Evolutionary conservation across 2,888 invertebrate species (phyloP), one percentile per base, ranked within the genome.

Genomic region (Idaea aversata): DNA sequence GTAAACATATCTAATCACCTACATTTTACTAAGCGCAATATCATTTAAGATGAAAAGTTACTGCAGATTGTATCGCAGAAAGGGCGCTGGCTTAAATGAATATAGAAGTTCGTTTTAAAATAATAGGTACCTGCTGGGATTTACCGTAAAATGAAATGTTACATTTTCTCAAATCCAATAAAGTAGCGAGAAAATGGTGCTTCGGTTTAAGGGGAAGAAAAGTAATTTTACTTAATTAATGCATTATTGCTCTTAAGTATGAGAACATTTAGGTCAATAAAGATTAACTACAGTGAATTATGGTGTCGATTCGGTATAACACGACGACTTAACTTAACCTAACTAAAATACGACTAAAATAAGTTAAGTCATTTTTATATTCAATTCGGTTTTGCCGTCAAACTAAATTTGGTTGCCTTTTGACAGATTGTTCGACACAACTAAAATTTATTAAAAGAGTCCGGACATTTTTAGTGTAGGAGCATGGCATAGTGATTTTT

Each of bases 31-130:
- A 59, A 59, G 25, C 59, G 34, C 59, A 59, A 59, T 59, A 59
- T 59, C 6, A 59, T 59, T 59, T 59, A 74, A 76, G 72, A 83
- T 86, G 86, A 80, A 82, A 83, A 86, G 80, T 83, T 85, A 87
- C 82, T 86, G 83, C 86, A 85, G 83, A 86, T 86, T 84, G 82
- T 81, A 85, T 80, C 76, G 77, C 74, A 76, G 76, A 77, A 80
- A 81, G 77, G 74, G 70, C 67, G 71, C 66, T 70, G 71, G 69
- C 70, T 74, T 74, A 72, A 77, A 77, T 76, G 73, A 72, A 70
- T 71, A 72, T 68, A 66, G 67, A 16, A 68, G 66, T 67, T 63
- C 67, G 62, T 64, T 71, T 70, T 71, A 68, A 68, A 70, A 72
- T 66, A 65, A 65, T 66, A 63, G 61, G 38, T 62, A 57, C 34